phyloP scores from a whole-genome alignment of 2,888 invertebrate genomes.

The Lottia scabra region DNA sequence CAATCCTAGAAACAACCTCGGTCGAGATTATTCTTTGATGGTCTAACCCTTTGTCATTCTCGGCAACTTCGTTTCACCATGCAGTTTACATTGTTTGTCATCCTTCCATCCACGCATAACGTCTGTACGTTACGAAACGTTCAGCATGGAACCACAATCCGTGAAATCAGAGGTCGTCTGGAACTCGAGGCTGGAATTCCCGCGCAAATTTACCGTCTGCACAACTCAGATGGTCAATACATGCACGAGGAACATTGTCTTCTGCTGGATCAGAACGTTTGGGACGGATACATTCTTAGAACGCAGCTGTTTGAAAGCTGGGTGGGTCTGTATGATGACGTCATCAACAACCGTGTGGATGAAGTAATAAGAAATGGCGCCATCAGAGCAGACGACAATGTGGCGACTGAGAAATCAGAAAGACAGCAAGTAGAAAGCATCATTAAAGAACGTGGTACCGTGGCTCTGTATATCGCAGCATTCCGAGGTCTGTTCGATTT shows the following conservation, averaged over 20 bases:
- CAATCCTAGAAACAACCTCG: too few relatives aligned
- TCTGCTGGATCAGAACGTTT: conserved; percentile 44
- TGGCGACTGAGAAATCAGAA: conserved; percentile 27
- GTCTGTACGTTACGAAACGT: conserved; percentile 49
- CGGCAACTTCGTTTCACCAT: background rate
- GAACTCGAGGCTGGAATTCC: conserved; percentile 51
- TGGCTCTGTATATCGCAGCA: conserved; percentile 45
- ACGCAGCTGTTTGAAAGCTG: conserved; percentile 44
- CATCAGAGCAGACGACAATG: conserved; percentile 36
- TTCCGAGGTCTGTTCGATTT: conserved; percentile 41
- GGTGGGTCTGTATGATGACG: conserved; percentile 37
- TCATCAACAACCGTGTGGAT: conserved; percentile 38
- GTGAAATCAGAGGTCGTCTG: conserved; percentile 43
- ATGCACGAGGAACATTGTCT: conserved; percentile 43
- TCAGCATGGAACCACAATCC: conserved; percentile 42
- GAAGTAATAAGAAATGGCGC: conserved; percentile 45
- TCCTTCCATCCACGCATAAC: conserved; percentile 44
- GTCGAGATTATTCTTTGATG: too few relatives aligned
- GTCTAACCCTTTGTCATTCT: too few relatives aligned
- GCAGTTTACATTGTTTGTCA: conserved; percentile 49
- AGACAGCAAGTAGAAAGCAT: conserved; percentile 23
- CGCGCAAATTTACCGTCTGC: conserved; percentile 46
- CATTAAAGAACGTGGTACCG: conserved; percentile 42
- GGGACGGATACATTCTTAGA: conserved; percentile 50
- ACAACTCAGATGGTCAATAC: conserved; percentile 44